Evolutionary conservation across 2,888 invertebrate genomes (phyloP).

Genomic region (Pseudococcus viburni): DNA sequence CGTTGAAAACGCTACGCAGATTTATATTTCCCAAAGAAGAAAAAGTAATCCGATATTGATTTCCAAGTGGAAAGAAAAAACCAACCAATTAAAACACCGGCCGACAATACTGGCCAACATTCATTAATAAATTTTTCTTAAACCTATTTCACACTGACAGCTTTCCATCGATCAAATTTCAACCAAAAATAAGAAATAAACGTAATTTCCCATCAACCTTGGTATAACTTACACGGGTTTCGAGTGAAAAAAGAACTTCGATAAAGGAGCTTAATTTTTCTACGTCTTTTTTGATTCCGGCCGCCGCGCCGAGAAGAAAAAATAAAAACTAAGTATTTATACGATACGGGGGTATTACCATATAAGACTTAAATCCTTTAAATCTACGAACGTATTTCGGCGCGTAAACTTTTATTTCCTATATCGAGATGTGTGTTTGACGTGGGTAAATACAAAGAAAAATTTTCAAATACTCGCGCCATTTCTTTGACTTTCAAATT

Average conservation of each 20-base stretch:
- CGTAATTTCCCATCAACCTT: not conserved
- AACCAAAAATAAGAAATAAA: slow-evolving; percentile 34
- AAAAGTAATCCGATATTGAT: not conserved
- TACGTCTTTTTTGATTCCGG: not conserved
- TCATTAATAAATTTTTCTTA: slow-evolving; percentile 39
- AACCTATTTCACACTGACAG: slow-evolving; percentile 28
- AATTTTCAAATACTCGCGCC: slow-evolving; percentile 22
- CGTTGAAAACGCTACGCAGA: not conserved
- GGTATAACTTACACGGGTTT: not conserved
- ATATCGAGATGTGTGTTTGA: slow-evolving; percentile 29
- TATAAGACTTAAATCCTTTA: slow-evolving; percentile 39
- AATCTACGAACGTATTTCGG: slow-evolving; percentile 14
- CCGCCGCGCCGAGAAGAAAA: not conserved
- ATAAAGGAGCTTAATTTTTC: slow-evolving; percentile 36
- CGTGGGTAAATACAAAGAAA: slow-evolving; percentile 19
- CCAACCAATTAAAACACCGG: slow-evolving; percentile 1
- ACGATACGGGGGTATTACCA: slow-evolving; percentile 40
- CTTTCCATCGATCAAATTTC: slow-evolving; percentile 31
- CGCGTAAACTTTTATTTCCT: slow-evolving; percentile 4
- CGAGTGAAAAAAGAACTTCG: not conserved
- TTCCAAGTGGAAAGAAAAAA: not conserved
- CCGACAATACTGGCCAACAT: not conserved
- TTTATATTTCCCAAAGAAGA: not conserved
- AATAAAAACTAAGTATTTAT: slow-evolving; percentile 36
- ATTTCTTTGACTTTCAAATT: slow-evolving; percentile 38